phyloP scores from a whole-genome alignment of 2,888 invertebrate species.

The Eristalinus sepulchralis region DNA sequence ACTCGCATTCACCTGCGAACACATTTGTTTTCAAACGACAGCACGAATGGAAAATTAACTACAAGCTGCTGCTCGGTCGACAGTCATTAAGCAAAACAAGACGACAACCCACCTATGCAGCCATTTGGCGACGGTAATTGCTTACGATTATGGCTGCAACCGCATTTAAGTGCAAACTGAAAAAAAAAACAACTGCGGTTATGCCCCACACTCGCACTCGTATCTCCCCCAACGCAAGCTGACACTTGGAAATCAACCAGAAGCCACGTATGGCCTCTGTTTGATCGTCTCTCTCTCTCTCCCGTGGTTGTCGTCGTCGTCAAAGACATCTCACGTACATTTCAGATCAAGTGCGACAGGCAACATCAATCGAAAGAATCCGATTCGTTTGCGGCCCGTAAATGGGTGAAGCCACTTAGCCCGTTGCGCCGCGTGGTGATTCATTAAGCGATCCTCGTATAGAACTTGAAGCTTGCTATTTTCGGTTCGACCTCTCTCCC shows the following conservation, averaged over 20 bases:
- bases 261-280: constrained; percentile 6
- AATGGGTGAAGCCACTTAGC: constrained; percentile 63
- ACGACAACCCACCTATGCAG: constrained; percentile 54
- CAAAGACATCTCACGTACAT: constrained; percentile 39
- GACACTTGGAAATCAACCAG: constrained; percentile 50
- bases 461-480: constrained; percentile 6
- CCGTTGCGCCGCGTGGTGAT: constrained; percentile 49
- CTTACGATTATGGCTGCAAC: constrained; percentile 46
- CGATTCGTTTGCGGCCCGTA: constrained; percentile 46
- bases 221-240: constrained; percentile 61
- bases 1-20: not conserved
- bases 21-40: not conserved
- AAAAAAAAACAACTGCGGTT: not conserved
- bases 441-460: constrained; percentile 55
- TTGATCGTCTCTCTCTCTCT: not conserved
- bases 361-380: constrained; percentile 53
- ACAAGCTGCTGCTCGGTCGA: constrained; percentile 13
- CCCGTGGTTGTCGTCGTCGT: not conserved
- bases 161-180: constrained; percentile 36
- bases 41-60: not conserved
- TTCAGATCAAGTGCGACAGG: constrained; percentile 69
- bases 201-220: not conserved
- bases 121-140: constrained; percentile 46
- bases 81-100: constrained; percentile 49
- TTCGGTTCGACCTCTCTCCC: constrained; percentile 26